Conservation (phyloP, 2,797 vertebrate species). For the Otolemur crassicaudatus region DNA sequence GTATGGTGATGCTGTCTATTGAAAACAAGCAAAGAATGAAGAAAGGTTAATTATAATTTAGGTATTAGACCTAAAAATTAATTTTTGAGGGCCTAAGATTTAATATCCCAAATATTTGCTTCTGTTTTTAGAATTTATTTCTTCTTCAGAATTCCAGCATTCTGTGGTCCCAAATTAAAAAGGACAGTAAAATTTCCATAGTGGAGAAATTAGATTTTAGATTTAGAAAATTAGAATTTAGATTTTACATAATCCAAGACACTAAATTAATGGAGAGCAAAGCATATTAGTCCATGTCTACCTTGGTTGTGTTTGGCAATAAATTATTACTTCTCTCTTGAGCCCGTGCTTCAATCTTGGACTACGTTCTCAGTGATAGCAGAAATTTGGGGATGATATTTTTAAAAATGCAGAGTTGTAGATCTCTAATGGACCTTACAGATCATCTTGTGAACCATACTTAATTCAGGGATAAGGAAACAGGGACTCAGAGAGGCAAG, state of each 20-base stretch:
- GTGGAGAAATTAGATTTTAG: not conserved
- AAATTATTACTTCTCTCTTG: not conserved
- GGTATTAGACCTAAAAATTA: not conserved
- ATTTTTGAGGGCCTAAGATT: not conserved
- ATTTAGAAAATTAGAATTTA: not conserved
- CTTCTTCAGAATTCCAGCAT: not conserved
- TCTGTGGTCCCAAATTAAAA: not conserved
- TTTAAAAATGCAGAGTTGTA: not conserved
- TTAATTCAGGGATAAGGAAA: not conserved
- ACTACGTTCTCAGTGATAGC: not conserved
- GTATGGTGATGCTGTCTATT: not conserved
- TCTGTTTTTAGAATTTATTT: conserved; percentile 24
- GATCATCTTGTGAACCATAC: not conserved
- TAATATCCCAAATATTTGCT: not conserved
- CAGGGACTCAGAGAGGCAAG: not conserved
- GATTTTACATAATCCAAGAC: not conserved
- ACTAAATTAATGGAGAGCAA: not conserved
- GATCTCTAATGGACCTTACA: conserved; percentile 9
- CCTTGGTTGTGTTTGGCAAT: not conserved
- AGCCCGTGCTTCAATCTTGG: not conserved
- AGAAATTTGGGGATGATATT: not conserved
- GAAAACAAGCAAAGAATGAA: not conserved
- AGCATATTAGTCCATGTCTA: not conserved
- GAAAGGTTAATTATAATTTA: conserved; percentile 37
- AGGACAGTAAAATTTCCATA: not conserved